Base-by-base conservation (phyloP, 2,113 vertebrate species). In the Scytalopus superciliaris region DNA sequence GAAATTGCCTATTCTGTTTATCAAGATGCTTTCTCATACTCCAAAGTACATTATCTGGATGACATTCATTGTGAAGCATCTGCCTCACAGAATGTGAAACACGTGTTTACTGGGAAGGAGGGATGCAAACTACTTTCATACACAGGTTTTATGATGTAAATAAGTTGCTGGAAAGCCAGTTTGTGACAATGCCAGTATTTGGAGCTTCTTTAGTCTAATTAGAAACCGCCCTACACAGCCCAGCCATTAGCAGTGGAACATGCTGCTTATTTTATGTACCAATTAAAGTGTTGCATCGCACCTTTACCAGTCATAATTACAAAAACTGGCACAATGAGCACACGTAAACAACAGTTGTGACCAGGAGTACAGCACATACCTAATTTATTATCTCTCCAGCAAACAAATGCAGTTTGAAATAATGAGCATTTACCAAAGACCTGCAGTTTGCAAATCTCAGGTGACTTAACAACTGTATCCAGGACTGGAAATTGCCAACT, bases 71-170 rank as follows among this genome's bases (percentile, higher is more conserved):
- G 44, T 50, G n/a, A 78, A 55, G 40, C 57, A 47, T 72, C 60
- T 76, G 44, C 57, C 69, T 84, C 62, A 70, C 50, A 62, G 68
- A 94, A 92, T 17, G 39, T 6, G 55, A 73, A 88, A 70, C 62
- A 55, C 1, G 1, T 78, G 84, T 87, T 95, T 87, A 83, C 30
- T 37, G 25, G 40, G 47, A 37, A 90, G 52, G 57, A 93, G 45
- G 57, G 52, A 72, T 31, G 42, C 37, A 87, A 87, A 40, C 59
- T 83, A 64, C 55, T 70, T 92, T 37, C 63, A 72, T 21, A 45
- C 5, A 60, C 19, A 69, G 72, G 91, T 84, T 96, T 91, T 94
- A 69, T 76, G 75, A 88, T 91, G 90, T 84, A 95, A 94, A 82
- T 82, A 93, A 95, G 64, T 49, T 83, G 39, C 56, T 73, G 64